phyloP scores from a whole-genome alignment of 1,140 invertebrate genomes.

The Drosophila kepulauana region DNA sequence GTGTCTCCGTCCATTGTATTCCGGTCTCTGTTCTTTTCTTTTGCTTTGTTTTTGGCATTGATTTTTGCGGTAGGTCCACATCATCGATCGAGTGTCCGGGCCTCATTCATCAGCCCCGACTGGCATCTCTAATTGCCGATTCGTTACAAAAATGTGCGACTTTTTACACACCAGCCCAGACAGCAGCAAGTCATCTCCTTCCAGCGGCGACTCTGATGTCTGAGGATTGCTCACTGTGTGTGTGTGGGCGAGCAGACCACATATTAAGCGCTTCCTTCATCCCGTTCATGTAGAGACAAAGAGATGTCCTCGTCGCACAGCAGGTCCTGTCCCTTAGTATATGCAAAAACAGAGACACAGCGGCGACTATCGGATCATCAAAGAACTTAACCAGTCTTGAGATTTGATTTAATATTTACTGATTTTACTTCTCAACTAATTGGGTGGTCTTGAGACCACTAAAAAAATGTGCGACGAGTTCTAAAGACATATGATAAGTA shows the following conservation, averaged over 20 bases:
- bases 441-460: background rate
- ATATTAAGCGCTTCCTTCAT: conserved; percentile 49
- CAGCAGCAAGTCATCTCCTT: conserved; percentile 1
- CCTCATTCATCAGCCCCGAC: conserved; percentile 71
- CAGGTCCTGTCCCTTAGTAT: conserved; percentile 23
- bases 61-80: conserved; percentile 82
- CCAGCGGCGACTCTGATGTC: conserved; percentile 16
- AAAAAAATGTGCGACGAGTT: too few relatives aligned
- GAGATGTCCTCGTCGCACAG: conserved; percentile 35
- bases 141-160: conserved; percentile 80
- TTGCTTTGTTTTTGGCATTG: conserved; percentile 57
- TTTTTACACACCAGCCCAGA: conserved; percentile 36
- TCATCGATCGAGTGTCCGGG: conserved; percentile 65
- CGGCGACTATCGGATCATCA: background rate
- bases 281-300: conserved; percentile 26
- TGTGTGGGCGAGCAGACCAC: conserved; percentile 59
- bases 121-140: conserved; percentile 78
- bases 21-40: conserved; percentile 12
- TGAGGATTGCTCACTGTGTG: conserved; percentile 43
- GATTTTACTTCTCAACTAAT: background rate
- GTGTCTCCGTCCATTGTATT: conserved; percentile 30
- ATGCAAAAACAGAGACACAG: conserved; percentile 5
- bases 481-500: too few relatives aligned
- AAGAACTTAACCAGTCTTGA: background rate
- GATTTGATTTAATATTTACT: background rate